Evolutionary conservation across 2,113 vertebrate genomes (phyloP), one percentile per base, ranked within the genome.

Genomic region (Leptobrachium ailaonicum): DNA sequence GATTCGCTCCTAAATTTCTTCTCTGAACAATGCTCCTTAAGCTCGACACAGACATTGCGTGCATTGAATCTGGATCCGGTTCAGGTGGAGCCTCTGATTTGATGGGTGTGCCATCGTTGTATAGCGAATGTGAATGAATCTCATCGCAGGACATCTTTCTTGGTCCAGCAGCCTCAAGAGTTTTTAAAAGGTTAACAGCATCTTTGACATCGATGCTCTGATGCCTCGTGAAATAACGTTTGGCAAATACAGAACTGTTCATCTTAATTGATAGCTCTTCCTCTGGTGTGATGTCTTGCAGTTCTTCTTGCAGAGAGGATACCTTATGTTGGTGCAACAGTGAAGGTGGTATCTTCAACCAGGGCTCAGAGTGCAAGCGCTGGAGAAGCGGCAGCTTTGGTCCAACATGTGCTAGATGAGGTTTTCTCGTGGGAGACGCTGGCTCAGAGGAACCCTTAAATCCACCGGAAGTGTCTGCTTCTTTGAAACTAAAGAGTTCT

Each of bases 181-280:
- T 87, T 86, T 88, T 92, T 69, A 92, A 82, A n/a, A 94, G 88
- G 47, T 89, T 88, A 3, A 86, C 84, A 0, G 89, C 58, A 66
- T 95, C 94, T 85, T 94, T 96, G 11, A 92, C 84, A 41, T 96
- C 95, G 5, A 94, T 92, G 56, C 93, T 94, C 71, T 94, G 91
- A 58, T 95, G 93, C 12, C 90, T 88, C 10, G 89, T 92, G 82
- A 93, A 84, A 47, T 87, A 82, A 1, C 86, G 77, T 83, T 87
- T 91, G 44, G 91, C 83, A 4, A 89, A 75, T 1, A 83, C 82
- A 58, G 92, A 84, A 9, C 78, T 83, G 43, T 82, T 89, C 66
- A 88, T 85, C 79, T 88, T 92, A 72, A 92, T 87, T 56, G 90
- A 89, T 2, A 90, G 75, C 54, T 94, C 91, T 80, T 95, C 94